Evolutionary conservation across 2,113 vertebrate species (phyloP).

Genomic region (Columba janthina): DNA sequence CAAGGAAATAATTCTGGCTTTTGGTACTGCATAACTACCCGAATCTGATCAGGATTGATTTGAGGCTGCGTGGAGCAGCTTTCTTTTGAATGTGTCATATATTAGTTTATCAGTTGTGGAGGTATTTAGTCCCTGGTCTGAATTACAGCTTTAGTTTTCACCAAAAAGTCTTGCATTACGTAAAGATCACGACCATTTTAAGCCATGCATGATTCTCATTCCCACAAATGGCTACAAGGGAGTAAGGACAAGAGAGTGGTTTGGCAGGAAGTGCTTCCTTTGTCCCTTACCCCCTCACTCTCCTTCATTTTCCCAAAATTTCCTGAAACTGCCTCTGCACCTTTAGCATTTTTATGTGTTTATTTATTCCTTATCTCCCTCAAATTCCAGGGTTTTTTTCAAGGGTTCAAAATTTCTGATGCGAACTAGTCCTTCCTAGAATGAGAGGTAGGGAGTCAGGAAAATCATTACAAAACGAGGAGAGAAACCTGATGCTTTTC

Average conservation of each 20-base stretch:
- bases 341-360: neutral
- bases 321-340: neutral
- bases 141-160: neutral
- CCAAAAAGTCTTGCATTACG: rapidly evolving
- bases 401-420: neutral
- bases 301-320: neutral
- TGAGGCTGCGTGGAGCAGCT: neutral
- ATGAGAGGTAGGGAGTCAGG: neutral
- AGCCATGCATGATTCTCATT: neutral
- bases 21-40: neutral
- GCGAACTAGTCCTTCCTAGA: neutral
- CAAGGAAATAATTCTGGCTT: neutral
- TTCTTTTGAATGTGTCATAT: neutral
- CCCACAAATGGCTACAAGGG: neutral
- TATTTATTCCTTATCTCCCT: neutral
- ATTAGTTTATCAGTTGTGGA: neutral
- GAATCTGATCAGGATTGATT: neutral
- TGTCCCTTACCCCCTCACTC: neutral
- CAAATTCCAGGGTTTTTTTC: neutral
- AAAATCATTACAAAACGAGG: neutral
- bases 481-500: neutral
- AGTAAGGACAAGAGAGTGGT: neutral
- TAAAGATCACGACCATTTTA: neutral
- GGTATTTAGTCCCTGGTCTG: neutral
- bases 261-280: neutral